Percentiles rank a stretch among this genome's conserved stretches.
These are phyloP conservation scores for Nanorana parkeri DNA, from an alignment of 2,113 vertebrate genomes.

Conservation along the genomic window DNA sequence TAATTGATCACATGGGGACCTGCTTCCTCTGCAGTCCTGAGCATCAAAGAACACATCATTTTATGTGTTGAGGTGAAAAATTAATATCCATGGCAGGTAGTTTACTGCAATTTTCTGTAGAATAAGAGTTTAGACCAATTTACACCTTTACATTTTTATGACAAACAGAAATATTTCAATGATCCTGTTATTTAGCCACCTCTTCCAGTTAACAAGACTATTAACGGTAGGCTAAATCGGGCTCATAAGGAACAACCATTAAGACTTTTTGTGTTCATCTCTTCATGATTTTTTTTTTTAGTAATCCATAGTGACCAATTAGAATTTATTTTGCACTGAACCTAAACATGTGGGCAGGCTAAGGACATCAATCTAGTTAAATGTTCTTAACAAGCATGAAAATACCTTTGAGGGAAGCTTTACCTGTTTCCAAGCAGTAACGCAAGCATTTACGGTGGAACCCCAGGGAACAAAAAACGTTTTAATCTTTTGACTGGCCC, in stretches of 20 bases:
- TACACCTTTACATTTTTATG: background rate
- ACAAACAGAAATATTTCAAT: conserved; percentile 2
- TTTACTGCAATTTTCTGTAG: background rate
- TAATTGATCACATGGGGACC: background rate
- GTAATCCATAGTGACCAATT: too few species aligned
- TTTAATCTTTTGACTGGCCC: too few species aligned
- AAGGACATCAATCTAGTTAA: too few species aligned
- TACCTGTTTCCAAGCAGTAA: too few species aligned
- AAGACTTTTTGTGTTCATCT: too few species aligned
- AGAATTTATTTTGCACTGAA: too few species aligned
- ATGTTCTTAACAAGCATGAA: too few species aligned
- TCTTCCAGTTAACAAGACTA: background rate
- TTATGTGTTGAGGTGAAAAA: background rate
- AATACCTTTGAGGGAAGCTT: too few species aligned
- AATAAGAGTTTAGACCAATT: background rate
- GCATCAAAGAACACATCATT: background rate
- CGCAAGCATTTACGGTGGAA: too few species aligned
- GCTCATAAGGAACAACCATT: background rate
- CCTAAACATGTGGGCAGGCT: too few species aligned
- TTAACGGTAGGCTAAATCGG: background rate
- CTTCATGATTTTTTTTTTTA: too few species aligned
- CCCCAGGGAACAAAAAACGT: too few species aligned
- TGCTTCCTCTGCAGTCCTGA: background rate
- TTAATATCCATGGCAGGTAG: background rate
- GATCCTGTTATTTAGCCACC: background rate